Evolutionary conservation across 2,888 invertebrate species (phyloP).

Genomic region (Eremobia ochroleuca): DNA sequence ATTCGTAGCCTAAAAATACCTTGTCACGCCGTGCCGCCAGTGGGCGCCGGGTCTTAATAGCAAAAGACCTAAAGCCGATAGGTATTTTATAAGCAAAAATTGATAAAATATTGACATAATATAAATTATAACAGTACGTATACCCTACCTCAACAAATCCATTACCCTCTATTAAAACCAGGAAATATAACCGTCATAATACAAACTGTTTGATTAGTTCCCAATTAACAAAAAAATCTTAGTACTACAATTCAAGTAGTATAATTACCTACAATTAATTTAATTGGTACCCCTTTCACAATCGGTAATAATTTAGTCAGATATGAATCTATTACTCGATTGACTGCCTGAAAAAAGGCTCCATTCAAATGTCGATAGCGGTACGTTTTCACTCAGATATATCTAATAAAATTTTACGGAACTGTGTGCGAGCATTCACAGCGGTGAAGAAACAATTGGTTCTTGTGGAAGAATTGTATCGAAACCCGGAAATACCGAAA

Average conservation of each 20-base stretch:
- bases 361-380: constrained; percentile 21
- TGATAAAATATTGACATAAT: neutral
- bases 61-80: neutral
- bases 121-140: constrained; percentile 5
- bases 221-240: too few species aligned
- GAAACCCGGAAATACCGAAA: constrained; percentile 26
- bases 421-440: constrained; percentile 38
- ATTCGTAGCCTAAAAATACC: too few species aligned
- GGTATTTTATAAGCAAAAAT: neutral
- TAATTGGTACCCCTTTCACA: constrained; percentile 24
- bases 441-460: constrained; percentile 40
- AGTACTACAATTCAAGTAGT: too few species aligned
- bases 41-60: too few species aligned
- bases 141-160: neutral
- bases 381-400: constrained; percentile 38
- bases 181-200: neutral
- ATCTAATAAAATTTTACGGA: constrained; percentile 41
- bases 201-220: neutral
- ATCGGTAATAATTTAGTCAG: constrained; percentile 7
- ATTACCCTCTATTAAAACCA: neutral
- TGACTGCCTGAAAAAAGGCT: constrained; percentile 5
- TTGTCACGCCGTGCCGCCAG: too few species aligned
- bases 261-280: constrained; percentile 17
- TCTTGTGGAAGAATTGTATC: constrained; percentile 21
- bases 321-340: constrained; percentile 25